Conservation (phyloP, 1,140 invertebrate genomes). For the Meloidogyne hapla region DNA sequence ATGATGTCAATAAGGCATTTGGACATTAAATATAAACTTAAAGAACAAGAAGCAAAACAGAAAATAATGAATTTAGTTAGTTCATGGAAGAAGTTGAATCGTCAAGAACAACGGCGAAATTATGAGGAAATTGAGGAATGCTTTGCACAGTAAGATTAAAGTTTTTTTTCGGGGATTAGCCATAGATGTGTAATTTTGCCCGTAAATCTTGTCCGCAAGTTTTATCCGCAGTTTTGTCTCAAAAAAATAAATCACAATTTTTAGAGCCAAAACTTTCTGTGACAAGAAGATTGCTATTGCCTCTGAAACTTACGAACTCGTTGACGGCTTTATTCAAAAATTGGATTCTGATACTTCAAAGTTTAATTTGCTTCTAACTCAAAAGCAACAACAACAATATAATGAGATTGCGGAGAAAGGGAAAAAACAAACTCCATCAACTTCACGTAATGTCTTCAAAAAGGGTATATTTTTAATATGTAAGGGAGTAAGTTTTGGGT, state of each 20-base stretch:
- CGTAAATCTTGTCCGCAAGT: neutral
- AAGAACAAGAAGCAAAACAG: slow-evolving; percentile 15
- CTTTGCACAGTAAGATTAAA: neutral
- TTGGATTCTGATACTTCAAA: slow-evolving; percentile 35
- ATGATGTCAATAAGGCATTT: slow-evolving; percentile 13
- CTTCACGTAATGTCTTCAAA: neutral
- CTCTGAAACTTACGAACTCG: slow-evolving; percentile 30
- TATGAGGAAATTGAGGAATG: slow-evolving; percentile 14
- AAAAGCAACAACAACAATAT: neutral
- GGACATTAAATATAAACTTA: slow-evolving; percentile 3
- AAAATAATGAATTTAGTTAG: slow-evolving; percentile 15
- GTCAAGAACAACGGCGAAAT: slow-evolving; percentile 17
- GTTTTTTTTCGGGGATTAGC: neutral
- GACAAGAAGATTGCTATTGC: slow-evolving; percentile 33
- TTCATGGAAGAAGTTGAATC: slow-evolving; percentile 13
- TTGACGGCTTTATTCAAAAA: slow-evolving; percentile 34
- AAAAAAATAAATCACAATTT: neutral
- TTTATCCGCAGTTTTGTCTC: neutral
- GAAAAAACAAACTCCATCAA: neutral
- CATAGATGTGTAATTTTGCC: neutral
- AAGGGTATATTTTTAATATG: neutral
- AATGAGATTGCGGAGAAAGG: neutral
- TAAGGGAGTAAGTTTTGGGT: neutral
- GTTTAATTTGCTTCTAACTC: slow-evolving; percentile 8
- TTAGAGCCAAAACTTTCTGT: slow-evolving; percentile 19